phyloP scores from a whole-genome alignment of 2,797 vertebrate genomes.

The Enteromius argenteus region DNA sequence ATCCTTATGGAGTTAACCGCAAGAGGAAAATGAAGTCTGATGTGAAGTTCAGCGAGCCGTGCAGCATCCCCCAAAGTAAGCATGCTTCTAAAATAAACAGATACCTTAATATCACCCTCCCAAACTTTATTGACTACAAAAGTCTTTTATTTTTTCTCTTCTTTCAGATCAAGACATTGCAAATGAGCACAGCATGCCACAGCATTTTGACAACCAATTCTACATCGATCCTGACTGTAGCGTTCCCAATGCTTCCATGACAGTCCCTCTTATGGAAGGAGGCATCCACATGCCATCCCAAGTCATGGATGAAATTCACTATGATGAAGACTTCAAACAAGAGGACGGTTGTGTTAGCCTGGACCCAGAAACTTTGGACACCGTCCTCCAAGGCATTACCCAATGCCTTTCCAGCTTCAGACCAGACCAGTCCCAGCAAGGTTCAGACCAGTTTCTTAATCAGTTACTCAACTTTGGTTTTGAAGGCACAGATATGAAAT shows the following conservation, averaged over 20 bases:
- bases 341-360: conserved; percentile 44
- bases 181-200: conserved; percentile 54
- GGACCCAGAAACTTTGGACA: conserved; percentile 36
- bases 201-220: conserved; percentile 53
- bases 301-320: conserved; percentile 56
- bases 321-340: conserved; percentile 57
- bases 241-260: conserved; percentile 6
- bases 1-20: conserved; percentile 82
- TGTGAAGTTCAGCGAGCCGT: conserved; percentile 70
- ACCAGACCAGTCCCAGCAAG: conserved; percentile 12
- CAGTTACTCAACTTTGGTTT: conserved; percentile 41
- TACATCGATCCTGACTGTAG: conserved; percentile 39
- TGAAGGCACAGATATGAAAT: conserved; percentile 65
- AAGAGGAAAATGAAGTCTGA: conserved; percentile 79
- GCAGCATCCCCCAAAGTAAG: conserved; percentile 72
- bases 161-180: conserved; percentile 34
- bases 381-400: conserved; percentile 38
- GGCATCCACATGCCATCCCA: conserved; percentile 7
- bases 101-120: neutral
- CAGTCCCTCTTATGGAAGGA: conserved; percentile 18
- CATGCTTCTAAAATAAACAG: neutral
- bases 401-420: conserved; percentile 37
- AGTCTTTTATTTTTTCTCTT: neutral
- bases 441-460: conserved; percentile 23
- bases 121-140: neutral